Evolutionary conservation across 2,888 invertebrate genomes (phyloP).

Genomic region (Linyphia triangularis): DNA sequence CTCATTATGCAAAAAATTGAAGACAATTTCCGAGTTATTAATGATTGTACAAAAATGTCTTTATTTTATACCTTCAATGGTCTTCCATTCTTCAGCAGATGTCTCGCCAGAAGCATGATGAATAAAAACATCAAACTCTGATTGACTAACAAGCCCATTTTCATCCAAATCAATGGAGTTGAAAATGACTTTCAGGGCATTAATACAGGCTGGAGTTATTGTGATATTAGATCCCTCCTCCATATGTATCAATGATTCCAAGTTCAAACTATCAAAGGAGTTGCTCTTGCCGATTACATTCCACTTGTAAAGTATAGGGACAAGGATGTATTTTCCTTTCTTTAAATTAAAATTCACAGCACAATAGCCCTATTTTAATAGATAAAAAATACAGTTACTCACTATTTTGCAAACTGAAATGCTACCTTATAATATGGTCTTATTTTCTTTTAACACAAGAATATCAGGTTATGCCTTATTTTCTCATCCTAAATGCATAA

Average conservation of each 20-base stretch:
- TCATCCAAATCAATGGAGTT: slow-evolving; percentile 58
- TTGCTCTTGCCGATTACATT: not conserved
- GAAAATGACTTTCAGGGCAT: slow-evolving; percentile 36
- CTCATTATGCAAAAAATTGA: too few relatives aligned
- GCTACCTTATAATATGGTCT: too few relatives aligned
- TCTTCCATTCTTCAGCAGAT: slow-evolving; percentile 60
- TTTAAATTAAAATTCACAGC: slow-evolving; percentile 34
- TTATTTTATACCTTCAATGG: slow-evolving; percentile 58
- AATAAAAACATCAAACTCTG: slow-evolving; percentile 68
- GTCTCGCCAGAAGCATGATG: slow-evolving; percentile 56
- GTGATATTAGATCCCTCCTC: slow-evolving; percentile 34
- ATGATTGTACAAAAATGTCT: too few relatives aligned
- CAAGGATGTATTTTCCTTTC: slow-evolving; percentile 67
- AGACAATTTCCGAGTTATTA: too few relatives aligned
- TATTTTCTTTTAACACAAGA: too few relatives aligned
- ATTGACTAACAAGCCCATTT: slow-evolving; percentile 54
- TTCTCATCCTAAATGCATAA: too few relatives aligned
- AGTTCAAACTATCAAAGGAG: slow-evolving; percentile 42
- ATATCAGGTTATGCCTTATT: too few relatives aligned
- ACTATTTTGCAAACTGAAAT: too few relatives aligned
- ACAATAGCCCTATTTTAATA: slow-evolving; percentile 62
- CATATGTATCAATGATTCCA: slow-evolving; percentile 30
- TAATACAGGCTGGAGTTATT: slow-evolving; percentile 30
- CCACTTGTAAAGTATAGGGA: slow-evolving; percentile 61
- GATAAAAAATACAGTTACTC: too few relatives aligned